phyloP scores from a whole-genome alignment of 2,797 vertebrate species.

The Gobio occitaniae region DNA sequence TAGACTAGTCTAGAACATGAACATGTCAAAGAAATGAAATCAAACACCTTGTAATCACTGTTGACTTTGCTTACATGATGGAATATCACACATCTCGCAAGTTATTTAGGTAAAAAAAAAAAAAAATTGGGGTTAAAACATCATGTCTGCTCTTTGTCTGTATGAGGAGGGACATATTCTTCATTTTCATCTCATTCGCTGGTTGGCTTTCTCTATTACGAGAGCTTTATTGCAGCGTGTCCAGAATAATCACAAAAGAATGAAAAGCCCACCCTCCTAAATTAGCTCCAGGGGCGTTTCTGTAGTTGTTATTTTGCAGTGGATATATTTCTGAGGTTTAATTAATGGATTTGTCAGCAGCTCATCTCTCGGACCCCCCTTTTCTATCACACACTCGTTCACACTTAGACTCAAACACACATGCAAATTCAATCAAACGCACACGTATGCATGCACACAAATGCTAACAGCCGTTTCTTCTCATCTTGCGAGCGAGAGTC shows the following conservation, averaged over 20 bases:
- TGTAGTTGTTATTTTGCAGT: constrained; percentile 59
- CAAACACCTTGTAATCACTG: no score
- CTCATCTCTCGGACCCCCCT: constrained; percentile 42
- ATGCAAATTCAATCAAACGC: constrained; percentile 37
- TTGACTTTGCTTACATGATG: no score
- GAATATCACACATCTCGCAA: no score
- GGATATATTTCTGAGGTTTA: constrained; percentile 70
- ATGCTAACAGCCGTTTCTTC: constrained; percentile 53
- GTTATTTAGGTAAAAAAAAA: no score
- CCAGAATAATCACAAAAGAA: constrained; percentile 51
- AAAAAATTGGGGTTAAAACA: background rate
- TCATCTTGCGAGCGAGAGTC: constrained; percentile 60
- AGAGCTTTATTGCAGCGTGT: constrained; percentile 45
- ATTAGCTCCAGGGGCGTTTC: constrained; percentile 51
- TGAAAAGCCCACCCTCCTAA: constrained; percentile 41
- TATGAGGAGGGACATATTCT: constrained; percentile 6
- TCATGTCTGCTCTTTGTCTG: constrained; percentile 18
- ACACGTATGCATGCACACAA: constrained; percentile 29
- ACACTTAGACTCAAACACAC: constrained; percentile 27
- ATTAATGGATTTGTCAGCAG: constrained; percentile 72
- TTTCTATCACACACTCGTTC: constrained; percentile 14
- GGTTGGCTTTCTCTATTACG: constrained; percentile 26
- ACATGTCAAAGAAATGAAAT: no score
- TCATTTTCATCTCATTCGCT: constrained; percentile 12
- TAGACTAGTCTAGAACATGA: no score